Conservation (phyloP, 2,888 invertebrate genomes). For the Hirtodrosophila confusa region DNA sequence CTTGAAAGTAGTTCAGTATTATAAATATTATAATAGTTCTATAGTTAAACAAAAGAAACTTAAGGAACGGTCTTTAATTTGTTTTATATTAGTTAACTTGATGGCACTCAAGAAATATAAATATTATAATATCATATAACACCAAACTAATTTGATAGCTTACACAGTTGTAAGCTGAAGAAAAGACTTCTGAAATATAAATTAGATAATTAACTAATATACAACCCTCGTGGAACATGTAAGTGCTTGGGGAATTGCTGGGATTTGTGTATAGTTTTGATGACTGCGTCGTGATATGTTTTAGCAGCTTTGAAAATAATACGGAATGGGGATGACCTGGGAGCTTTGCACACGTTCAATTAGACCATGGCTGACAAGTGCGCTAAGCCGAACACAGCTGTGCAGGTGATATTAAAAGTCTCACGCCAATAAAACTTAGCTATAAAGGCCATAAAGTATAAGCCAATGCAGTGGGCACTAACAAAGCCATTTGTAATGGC, state of each 20-base stretch:
- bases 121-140: no score
- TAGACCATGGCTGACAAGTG: background rate
- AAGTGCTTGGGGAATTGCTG: constrained; percentile 20
- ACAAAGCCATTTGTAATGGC: constrained; percentile 13
- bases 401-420: constrained; percentile 41
- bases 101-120: no score
- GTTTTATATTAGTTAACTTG: no score
- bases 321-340: background rate
- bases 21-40: no score
- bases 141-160: no score
- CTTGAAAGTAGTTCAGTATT: no score
- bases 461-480: constrained; percentile 12
- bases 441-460: constrained; percentile 41
- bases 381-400: constrained; percentile 32
- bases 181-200: no score
- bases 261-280: constrained; percentile 32
- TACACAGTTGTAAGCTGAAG: no score
- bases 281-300: constrained; percentile 15
- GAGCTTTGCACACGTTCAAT: background rate
- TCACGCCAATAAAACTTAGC: constrained; percentile 49
- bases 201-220: no score
- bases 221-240: no score
- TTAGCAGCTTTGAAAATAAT: background rate
- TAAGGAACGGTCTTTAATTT: no score
- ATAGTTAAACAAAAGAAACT: no score